phyloP scores from a whole-genome alignment of 2,888 invertebrate genomes.

The Rhamphomyia laevipes region DNA sequence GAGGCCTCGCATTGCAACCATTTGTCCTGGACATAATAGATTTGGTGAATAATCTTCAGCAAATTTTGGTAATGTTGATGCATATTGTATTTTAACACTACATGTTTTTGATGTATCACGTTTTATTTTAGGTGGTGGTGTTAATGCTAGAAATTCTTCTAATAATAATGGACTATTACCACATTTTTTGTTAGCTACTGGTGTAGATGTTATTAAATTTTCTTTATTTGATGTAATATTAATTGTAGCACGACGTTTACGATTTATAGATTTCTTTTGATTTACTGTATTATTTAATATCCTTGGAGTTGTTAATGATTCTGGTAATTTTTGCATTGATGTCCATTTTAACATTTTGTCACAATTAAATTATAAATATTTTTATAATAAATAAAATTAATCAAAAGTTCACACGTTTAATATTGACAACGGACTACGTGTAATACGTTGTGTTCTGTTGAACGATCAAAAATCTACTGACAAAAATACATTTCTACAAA shows the following conservation, averaged over 20 bases:
- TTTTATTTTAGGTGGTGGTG: conserved; percentile 23
- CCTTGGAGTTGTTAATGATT: conserved; percentile 16
- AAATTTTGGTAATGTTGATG: conserved; percentile 32
- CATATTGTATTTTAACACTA: conserved; percentile 22
- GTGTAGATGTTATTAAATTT: conserved; percentile 29
- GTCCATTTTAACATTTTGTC: conserved; percentile 33
- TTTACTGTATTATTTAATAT: neutral
- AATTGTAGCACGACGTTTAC: conserved; percentile 27
- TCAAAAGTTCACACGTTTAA: too few species aligned
- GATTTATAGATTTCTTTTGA: conserved; percentile 1
- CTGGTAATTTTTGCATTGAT: conserved; percentile 23
- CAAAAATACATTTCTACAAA: too few species aligned
- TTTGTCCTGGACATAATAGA: conserved; percentile 25
- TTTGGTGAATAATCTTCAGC: conserved; percentile 36
- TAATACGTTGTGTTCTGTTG: too few species aligned
- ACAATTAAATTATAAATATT: too few species aligned
- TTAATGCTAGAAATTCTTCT: conserved; percentile 27
- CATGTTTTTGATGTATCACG: neutral
- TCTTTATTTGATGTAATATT: conserved; percentile 19
- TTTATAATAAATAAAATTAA: too few species aligned
- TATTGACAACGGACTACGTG: too few species aligned
- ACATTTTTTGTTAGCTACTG: conserved; percentile 18
- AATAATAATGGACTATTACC: conserved; percentile 26
- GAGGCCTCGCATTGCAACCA: conserved; percentile 30
- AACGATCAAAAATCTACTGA: too few species aligned